These are phyloP conservation scores for Nasonia oneida DNA, from an alignment of 2,888 invertebrate genomes.

Conservation along the genomic window DNA sequence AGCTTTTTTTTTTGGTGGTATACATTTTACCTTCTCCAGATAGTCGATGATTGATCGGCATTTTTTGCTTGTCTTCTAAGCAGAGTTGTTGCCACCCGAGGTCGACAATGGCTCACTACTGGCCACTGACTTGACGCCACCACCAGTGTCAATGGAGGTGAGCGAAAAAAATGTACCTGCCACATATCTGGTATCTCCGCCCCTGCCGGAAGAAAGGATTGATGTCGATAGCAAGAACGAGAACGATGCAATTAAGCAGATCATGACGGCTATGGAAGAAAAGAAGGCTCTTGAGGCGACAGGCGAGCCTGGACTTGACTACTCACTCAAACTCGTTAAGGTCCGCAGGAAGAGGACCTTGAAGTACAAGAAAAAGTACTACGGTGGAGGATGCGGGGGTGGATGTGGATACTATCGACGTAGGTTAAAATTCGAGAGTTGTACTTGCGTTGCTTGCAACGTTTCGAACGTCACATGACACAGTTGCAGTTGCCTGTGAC, in stretches of 20 bases:
- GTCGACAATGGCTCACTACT: too few relatives aligned
- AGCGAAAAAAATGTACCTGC: slow-evolving; percentile 61
- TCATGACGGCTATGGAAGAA: slow-evolving; percentile 54
- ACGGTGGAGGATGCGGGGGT: slow-evolving; percentile 58
- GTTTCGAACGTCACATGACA: too few relatives aligned
- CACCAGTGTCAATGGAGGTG: slow-evolving; percentile 49
- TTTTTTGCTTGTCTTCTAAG: background rate
- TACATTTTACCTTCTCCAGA: background rate
- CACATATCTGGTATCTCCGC: slow-evolving; percentile 72
- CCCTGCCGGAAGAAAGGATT: slow-evolving; percentile 63
- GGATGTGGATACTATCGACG: slow-evolving; percentile 57
- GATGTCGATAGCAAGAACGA: background rate
- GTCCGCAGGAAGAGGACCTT: slow-evolving; percentile 71
- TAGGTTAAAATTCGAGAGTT: background rate
- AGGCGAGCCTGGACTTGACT: slow-evolving; percentile 47
- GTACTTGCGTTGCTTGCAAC: too few relatives aligned
- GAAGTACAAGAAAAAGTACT: slow-evolving; percentile 48
- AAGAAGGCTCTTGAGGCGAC: slow-evolving; percentile 45
- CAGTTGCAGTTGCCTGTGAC: too few relatives aligned
- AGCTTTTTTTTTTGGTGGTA: slow-evolving; percentile 13
- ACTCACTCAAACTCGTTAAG: slow-evolving; percentile 64
- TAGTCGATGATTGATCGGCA: background rate
- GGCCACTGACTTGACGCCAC: background rate
- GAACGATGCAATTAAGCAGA: slow-evolving; percentile 12
- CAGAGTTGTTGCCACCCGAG: slow-evolving; percentile 24